These are phyloP conservation scores for Eueides isabella DNA, from an alignment of 1,140 invertebrate species.

Conservation along the genomic window DNA sequence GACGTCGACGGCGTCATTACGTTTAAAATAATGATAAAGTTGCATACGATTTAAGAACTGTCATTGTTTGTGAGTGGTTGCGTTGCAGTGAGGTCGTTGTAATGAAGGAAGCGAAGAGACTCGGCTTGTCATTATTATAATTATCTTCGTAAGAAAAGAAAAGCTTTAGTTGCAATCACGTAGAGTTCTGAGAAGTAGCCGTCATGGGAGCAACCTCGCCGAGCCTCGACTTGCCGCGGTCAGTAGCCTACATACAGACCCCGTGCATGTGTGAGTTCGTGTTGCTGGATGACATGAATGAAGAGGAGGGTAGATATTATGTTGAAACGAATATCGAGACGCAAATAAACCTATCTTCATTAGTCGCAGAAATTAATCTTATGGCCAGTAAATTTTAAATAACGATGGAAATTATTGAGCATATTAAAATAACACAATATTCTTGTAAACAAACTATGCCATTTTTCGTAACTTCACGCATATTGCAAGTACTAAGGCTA, in stretches of 20 bases:
- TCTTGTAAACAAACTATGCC: too few relatives aligned
- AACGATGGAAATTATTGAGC: not conserved
- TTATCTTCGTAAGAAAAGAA: not conserved
- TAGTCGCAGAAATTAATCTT: too few relatives aligned
- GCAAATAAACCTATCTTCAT: not conserved
- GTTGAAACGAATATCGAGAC: not conserved
- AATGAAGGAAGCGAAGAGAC: not conserved
- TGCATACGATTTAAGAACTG: not conserved
- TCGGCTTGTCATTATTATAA: slow-evolving; percentile 6
- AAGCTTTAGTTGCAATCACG: not conserved
- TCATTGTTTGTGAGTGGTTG: not conserved
- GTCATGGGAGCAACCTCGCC: not conserved
- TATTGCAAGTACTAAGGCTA: too few relatives aligned
- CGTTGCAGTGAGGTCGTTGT: not conserved
- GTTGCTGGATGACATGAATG: too few relatives aligned
- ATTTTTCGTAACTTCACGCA: too few relatives aligned
- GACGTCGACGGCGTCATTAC: not conserved
- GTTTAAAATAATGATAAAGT: not conserved
- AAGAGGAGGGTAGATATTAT: too few relatives aligned
- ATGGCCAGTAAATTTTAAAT: not conserved
- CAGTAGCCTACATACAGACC: too few relatives aligned
- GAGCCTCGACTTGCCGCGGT: not conserved
- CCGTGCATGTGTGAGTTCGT: too few relatives aligned
- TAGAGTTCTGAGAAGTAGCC: not conserved
- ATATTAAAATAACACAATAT: too few relatives aligned